phyloP scores from a whole-genome alignment of 2,888 invertebrate species.

The Cabera pusaria region DNA sequence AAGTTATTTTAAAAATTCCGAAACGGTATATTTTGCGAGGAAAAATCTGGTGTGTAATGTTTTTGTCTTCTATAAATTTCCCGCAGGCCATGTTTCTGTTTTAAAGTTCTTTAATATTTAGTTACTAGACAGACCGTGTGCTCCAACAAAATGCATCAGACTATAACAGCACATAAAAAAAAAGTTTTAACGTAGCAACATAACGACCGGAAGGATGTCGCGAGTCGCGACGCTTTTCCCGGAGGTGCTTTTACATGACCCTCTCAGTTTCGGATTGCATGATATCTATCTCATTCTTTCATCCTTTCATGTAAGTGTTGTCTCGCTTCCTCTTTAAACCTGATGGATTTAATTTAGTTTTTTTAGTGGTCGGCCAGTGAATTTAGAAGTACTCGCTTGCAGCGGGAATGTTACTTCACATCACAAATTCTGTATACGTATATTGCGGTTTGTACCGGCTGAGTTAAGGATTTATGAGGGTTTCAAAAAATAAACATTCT shows the following conservation, averaged over 20 bases:
- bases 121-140: too few species aligned
- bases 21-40: too few species aligned
- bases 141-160: too few species aligned
- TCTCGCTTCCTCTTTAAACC: slow-evolving; percentile 58
- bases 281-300: slow-evolving; percentile 74
- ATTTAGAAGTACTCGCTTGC: slow-evolving; percentile 44
- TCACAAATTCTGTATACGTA: slow-evolving; percentile 14
- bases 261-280: slow-evolving; percentile 61
- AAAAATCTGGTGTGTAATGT: too few species aligned
- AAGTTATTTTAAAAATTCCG: too few species aligned
- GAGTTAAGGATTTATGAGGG: slow-evolving; percentile 6
- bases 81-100: too few species aligned
- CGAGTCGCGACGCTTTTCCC: slow-evolving; percentile 41
- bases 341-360: slow-evolving; percentile 67
- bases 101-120: too few species aligned
- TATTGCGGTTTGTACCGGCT: slow-evolving; percentile 19
- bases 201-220: slow-evolving; percentile 9
- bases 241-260: slow-evolving; percentile 41
- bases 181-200: too few species aligned
- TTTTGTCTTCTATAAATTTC: too few species aligned
- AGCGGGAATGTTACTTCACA: slow-evolving; percentile 16
- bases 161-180: too few species aligned
- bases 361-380: slow-evolving; percentile 48
- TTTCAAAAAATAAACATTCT: slow-evolving; percentile 5
- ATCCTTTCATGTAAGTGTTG: slow-evolving; percentile 42